Base-by-base conservation (phyloP, 1,140 invertebrate genomes). In the Diachasma alloeum region DNA sequence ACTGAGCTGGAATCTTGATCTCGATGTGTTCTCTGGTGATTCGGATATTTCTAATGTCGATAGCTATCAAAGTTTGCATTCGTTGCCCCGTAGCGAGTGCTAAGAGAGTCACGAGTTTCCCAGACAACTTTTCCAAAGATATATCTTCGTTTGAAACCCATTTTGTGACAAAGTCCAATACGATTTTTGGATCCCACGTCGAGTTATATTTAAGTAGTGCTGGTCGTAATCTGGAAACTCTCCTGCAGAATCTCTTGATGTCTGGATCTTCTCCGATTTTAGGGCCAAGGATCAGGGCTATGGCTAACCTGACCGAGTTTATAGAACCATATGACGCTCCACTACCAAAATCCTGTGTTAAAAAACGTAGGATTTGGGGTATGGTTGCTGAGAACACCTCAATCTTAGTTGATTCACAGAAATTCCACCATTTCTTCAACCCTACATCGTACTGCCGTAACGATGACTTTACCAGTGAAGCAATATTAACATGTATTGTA, bases 191-290 rank as follows among this genome's bases (percentile, higher is more conserved):
- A 44, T 83, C 78, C 83, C 82, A 83, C n/a, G 56, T 24, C 9
- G 5, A 63, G 17, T 63, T 5, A 24, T 63, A 63, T 63, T 24
- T 63, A 24, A 5, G 17, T 63, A 36, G 69, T 44, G 74, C 59
- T n/a, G 80, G 78, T 44, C 83, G 70, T 48, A 76, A 15, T 31
- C 72, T 78, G 31, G 66, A 80, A 66, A 81, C 73, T 19, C 81
- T 78, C 76, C 79, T 81, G 74, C 75, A 79, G 46, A 83, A 83
- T 17, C 79, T 26, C 63, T 78, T 78, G n/a, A 83, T 69, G 24
- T 17, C 46, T 11, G 77, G 73, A 67, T 83, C 78, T 67, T 79
- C 39, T 4, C 70, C 70, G 4, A 81, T 46, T 48, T 72, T 19
- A 0, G 56, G 31, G 0, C 74, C 73, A 1, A 69, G 13, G 5